phyloP scores from a whole-genome alignment of 2,888 invertebrate species.

The Ptilodon capucinus region DNA sequence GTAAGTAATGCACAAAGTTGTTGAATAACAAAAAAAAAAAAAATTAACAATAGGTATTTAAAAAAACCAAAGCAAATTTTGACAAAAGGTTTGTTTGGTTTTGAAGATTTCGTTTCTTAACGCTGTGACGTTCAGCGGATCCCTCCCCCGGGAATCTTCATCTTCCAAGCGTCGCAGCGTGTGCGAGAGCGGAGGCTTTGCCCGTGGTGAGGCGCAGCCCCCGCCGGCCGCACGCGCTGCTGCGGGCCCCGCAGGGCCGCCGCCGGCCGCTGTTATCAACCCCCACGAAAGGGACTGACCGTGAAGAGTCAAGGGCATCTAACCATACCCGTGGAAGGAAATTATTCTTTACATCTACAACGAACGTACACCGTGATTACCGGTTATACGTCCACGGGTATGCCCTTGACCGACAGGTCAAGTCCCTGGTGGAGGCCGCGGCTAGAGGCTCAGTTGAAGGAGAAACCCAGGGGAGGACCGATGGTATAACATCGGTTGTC shows the following conservation, averaged over 20 bases:
- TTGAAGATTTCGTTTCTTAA: not conserved
- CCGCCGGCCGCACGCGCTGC: not conserved
- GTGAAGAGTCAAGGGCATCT: slow-evolving; percentile 4
- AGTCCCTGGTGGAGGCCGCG: slow-evolving; percentile 3
- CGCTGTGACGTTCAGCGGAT: slow-evolving; percentile 8
- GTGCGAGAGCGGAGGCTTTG: not conserved
- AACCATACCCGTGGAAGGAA: slow-evolving; percentile 3
- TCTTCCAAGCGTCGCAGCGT: slow-evolving; percentile 7
- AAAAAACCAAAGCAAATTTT: too few species aligned
- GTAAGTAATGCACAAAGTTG: too few species aligned
- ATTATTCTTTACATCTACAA: not conserved
- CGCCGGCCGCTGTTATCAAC: slow-evolving; percentile 4
- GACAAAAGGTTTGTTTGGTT: not conserved
- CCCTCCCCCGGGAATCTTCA: slow-evolving; percentile 10
- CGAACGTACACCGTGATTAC: too few species aligned
- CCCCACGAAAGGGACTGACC: not conserved
- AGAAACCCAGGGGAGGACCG: slow-evolving; percentile 11
- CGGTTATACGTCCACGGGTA: not conserved
- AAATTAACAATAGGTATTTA: too few species aligned
- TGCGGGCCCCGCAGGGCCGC: slow-evolving; percentile 5
- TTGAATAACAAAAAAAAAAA: too few species aligned
- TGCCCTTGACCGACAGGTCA: slow-evolving; percentile 3
- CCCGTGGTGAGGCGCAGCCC: slow-evolving; percentile 6
- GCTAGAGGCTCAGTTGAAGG: slow-evolving; percentile 8
- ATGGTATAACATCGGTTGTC: not conserved